Evolutionary conservation across 2,888 invertebrate species (phyloP).

Genomic region (Latheticus oryzae): DNA sequence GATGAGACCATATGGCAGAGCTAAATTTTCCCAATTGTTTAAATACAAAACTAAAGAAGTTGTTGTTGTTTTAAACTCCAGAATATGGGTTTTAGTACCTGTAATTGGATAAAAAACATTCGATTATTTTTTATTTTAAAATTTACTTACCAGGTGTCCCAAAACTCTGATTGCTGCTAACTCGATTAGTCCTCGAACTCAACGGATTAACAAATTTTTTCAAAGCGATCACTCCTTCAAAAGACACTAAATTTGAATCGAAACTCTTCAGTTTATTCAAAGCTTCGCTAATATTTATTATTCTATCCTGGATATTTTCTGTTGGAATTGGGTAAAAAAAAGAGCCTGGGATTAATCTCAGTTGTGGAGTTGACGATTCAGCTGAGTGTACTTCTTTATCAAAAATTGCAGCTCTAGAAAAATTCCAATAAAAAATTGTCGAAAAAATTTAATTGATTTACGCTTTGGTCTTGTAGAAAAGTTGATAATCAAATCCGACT

Average conservation of each 20-base stretch:
- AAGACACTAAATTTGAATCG: background rate
- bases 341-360: background rate
- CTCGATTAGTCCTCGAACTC: background rate
- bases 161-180: background rate
- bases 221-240: background rate
- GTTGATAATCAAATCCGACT: background rate
- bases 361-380: background rate
- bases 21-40: slow-evolving; percentile 15
- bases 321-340: background rate
- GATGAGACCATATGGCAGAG: slow-evolving; percentile 2
- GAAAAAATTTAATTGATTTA: background rate
- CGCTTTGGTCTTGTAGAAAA: background rate
- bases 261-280: background rate
- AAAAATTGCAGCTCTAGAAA: background rate
- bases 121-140: background rate
- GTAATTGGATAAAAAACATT: background rate
- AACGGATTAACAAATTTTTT: slow-evolving; percentile 6
- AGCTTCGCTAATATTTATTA: background rate
- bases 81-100: slow-evolving; percentile 12
- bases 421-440: background rate
- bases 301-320: too few species aligned
- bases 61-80: background rate
- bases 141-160: slow-evolving; percentile 6
- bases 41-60: background rate
- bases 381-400: background rate